phyloP scores from a whole-genome alignment of 2,888 invertebrate genomes.

The Masnerella sp. region DNA sequence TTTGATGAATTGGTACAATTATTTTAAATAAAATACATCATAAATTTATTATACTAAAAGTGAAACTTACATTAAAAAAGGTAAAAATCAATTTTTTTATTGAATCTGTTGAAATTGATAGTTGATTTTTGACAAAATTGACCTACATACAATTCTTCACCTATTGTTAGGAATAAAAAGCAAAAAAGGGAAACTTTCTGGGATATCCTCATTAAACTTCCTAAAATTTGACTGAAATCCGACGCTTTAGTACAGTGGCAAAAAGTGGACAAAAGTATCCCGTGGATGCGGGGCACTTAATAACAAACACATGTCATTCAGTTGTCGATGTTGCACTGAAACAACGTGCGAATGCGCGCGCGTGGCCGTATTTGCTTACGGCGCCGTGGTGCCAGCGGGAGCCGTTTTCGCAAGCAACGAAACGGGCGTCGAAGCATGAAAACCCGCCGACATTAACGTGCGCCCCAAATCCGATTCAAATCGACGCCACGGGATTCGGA shows the following conservation, averaged over 20 bases:
- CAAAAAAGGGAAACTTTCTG: no score
- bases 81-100: no score
- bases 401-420: constrained; percentile 67
- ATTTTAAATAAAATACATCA: no score
- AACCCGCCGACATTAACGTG: constrained; percentile 65
- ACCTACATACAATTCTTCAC: no score
- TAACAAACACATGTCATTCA: constrained; percentile 49
- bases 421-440: constrained; percentile 69
- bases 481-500: constrained; percentile 55
- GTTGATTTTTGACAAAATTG: no score
- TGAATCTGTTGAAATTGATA: no score
- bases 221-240: constrained; percentile 12
- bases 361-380: constrained; percentile 63
- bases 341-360: constrained; percentile 44
- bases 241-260: constrained; percentile 10
- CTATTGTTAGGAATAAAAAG: no score
- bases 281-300: constrained; percentile 33
- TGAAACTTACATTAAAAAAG: no score
- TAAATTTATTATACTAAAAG: no score
- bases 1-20: no score
- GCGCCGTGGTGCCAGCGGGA: constrained; percentile 55
- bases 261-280: constrained; percentile 50
- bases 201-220: no score
- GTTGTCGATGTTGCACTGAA: constrained; percentile 41
- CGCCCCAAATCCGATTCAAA: constrained; percentile 61